Base-by-base conservation (phyloP, 2,113 vertebrate species). In the Phaethon lepturus region DNA sequence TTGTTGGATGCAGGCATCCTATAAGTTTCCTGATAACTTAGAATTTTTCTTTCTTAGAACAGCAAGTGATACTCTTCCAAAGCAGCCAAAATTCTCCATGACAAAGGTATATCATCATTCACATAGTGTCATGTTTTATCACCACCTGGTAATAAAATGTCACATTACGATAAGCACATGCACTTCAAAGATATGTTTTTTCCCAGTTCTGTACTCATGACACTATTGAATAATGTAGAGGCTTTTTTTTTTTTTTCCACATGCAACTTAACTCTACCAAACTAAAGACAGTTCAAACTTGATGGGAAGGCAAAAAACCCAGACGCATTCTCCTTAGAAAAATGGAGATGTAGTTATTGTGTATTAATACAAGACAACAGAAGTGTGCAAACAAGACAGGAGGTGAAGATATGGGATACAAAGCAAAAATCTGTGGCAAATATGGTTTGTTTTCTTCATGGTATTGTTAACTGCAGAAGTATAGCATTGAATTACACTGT, bases 21-120 rank as follows among this genome's bases (percentile, higher is more conserved):
- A 47, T 90, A 95, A 95, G 68, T 84, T 95, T 94, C 82, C 64
- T 85, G 68, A 93, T 96, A 96, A 95, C 67, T 80, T 97, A 60
- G 88, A 66, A 52, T 79, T 94, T 91, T 96, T 90, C 73, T 94
- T 92, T 94, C 73, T 93, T 35, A 73, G 60, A 87, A 77, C 80
- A 96, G 85, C 73, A 93, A 88, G 80, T 49, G 47, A 72, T 90
- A 47, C 47, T 73, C 50, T 95, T 96, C 78, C 84, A 93, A 81
- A 74, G 84, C 66, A 93, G 40, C 47, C 62, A 93, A 80, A 53
- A 68, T 86, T 69, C 47, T 84, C 60, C 59, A 1, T 89, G 56
- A 82, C 73, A 85, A 89, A 95, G 31, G 56, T 88, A 33, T 92
- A 75, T 82, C 58, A 80, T 89, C 26, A 33, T 90, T 94, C 44